Conservation (phyloP, 2,113 vertebrate genomes). For the Oxyruncus cristatus region DNA sequence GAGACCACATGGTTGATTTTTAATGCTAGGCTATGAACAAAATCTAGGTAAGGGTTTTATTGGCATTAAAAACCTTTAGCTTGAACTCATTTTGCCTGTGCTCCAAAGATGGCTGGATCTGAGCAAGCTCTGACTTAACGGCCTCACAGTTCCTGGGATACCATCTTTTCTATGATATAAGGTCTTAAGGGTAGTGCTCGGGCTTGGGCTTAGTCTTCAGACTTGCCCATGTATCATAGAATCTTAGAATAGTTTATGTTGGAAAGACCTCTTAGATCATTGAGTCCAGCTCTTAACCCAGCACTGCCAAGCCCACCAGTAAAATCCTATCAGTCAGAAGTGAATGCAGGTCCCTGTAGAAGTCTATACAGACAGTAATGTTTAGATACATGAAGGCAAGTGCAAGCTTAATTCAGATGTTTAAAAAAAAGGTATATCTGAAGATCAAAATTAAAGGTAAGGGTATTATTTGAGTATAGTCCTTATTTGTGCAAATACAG, state of each 20-base stretch:
- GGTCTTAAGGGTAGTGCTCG: background rate
- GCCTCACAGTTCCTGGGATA: fast-evolving
- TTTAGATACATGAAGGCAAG: background rate
- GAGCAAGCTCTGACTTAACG: background rate
- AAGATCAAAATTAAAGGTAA: background rate
- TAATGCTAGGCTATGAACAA: background rate
- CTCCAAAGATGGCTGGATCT: background rate
- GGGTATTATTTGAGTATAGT: background rate
- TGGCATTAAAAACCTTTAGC: background rate
- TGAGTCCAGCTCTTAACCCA: background rate
- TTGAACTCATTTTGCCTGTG: background rate
- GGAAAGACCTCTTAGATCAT: background rate
- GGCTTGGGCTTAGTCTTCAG: background rate
- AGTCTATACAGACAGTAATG: background rate
- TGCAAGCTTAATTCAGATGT: background rate
- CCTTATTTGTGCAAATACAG: background rate
- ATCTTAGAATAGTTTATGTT: background rate
- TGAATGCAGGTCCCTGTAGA: background rate
- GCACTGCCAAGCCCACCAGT: background rate
- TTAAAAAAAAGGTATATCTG: background rate
- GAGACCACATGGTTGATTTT: background rate
- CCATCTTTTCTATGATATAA: background rate
- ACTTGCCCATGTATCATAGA: background rate
- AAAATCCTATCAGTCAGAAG: background rate
- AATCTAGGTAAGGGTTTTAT: background rate